Conservation (phyloP, 2,113 vertebrate genomes). For the Todiramphus saurophagus region DNA sequence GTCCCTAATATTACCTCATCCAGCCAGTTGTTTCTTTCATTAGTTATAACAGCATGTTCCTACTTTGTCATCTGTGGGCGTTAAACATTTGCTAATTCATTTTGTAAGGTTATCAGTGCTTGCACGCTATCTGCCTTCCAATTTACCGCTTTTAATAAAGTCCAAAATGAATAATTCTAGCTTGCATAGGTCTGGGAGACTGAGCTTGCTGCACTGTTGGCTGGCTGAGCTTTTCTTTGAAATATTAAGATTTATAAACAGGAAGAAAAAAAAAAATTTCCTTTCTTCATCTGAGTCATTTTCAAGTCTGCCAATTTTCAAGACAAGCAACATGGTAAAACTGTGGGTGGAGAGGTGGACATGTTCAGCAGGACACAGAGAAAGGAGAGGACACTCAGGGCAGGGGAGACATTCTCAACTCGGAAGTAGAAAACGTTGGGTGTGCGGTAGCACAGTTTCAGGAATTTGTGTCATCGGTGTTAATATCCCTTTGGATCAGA, state of each 20-base stretch:
- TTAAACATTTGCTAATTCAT: not conserved
- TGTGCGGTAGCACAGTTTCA: not conserved
- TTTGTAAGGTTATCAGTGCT: not conserved
- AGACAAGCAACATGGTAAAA: not conserved
- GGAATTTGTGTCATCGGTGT: not conserved
- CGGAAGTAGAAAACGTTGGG: not conserved
- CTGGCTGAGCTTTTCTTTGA: not conserved
- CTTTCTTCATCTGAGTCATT: not conserved
- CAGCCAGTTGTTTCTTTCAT: not conserved
- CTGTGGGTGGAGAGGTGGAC: not conserved
- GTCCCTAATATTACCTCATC: not conserved
- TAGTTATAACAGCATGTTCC: not conserved
- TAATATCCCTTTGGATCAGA: not conserved
- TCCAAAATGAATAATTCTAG: not conserved
- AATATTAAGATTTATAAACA: not conserved
- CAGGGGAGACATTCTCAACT: not conserved
- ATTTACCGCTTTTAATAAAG: not conserved
- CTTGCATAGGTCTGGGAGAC: not conserved
- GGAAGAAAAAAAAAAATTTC: not conserved
- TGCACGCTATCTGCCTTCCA: slow-evolving; percentile 14
- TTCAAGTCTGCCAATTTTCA: not conserved
- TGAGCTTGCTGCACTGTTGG: not conserved
- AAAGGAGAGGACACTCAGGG: not conserved
- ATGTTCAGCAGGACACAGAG: not conserved
- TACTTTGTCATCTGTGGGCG: not conserved